Conservation (phyloP, 2,888 invertebrate genomes). For the Mycalesis mineus region DNA sequence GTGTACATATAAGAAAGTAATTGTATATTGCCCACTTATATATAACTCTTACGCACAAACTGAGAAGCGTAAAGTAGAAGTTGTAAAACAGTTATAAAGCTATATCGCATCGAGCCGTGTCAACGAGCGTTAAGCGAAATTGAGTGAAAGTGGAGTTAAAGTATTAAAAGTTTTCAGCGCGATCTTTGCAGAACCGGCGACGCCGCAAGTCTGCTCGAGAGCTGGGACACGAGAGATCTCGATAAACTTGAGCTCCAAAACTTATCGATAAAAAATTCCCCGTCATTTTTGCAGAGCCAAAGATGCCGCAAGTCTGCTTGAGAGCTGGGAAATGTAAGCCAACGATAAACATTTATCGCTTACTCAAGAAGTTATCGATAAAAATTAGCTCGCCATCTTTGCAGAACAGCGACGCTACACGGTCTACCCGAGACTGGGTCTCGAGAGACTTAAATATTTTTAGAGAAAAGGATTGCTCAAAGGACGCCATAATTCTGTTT, state of each 20-base stretch:
- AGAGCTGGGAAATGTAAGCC: conserved; percentile 16
- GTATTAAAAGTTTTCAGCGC: conserved; percentile 77
- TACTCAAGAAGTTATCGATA: too few relatives aligned
- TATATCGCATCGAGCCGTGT: conserved; percentile 62
- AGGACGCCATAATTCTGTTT: too few relatives aligned
- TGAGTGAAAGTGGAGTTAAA: conserved; percentile 76
- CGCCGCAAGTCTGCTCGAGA: conserved; percentile 35
- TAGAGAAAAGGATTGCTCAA: too few relatives aligned
- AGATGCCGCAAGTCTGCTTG: too few relatives aligned
- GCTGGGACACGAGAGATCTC: conserved; percentile 26
- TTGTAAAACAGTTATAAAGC: conserved; percentile 57
- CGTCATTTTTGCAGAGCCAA: too few relatives aligned
- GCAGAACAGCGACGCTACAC: too few relatives aligned
- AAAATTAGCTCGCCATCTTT: too few relatives aligned
- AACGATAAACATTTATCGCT: too few relatives aligned
- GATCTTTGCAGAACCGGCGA: conserved; percentile 59
- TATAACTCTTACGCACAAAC: neutral
- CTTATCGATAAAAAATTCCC: neutral
- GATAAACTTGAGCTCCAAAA: conserved; percentile 2
- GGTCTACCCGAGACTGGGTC: too few relatives aligned
- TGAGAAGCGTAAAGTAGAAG: conserved; percentile 14
- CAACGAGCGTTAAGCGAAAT: conserved; percentile 71
- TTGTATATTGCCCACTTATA: neutral
- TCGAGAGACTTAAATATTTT: too few relatives aligned
- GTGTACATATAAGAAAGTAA: neutral